These are phyloP conservation scores for Nephotettix cincticeps DNA, from an alignment of 1,140 invertebrate species.

Conservation along the genomic window DNA sequence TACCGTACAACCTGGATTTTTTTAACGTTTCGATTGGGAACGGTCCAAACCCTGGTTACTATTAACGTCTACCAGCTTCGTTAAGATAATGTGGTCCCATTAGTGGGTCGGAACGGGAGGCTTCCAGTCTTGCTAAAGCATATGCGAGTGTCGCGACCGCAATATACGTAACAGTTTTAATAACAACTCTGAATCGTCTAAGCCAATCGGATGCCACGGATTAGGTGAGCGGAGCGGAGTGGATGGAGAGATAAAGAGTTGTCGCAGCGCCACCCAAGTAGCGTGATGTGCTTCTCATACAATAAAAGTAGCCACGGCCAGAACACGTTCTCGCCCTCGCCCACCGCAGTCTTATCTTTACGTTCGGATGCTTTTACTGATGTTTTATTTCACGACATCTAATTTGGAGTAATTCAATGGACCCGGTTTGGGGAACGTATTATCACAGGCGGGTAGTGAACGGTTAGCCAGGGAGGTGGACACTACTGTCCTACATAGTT, in stretches of 20 bases:
- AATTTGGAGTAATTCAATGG: conserved; percentile 23
- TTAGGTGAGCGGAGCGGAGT: not conserved
- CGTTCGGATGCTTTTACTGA: conserved; percentile 20
- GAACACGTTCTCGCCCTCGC: not conserved
- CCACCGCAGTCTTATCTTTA: conserved; percentile 2
- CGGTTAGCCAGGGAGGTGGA: not conserved
- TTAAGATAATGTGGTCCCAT: too few species aligned
- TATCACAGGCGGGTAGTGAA: not conserved
- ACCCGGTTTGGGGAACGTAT: not conserved
- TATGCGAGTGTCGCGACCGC: too few species aligned
- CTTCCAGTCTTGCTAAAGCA: too few species aligned
- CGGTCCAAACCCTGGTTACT: too few species aligned
- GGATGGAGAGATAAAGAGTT: not conserved
- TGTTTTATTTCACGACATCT: conserved; percentile 23
- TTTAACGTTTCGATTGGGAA: too few species aligned
- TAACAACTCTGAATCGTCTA: too few species aligned
- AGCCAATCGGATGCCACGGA: too few species aligned
- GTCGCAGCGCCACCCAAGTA: conserved; percentile 7
- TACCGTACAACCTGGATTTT: too few species aligned
- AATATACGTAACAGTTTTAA: too few species aligned
- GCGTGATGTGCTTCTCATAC: not conserved
- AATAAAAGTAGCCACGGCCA: not conserved
- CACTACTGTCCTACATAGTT: not conserved
- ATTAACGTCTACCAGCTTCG: too few species aligned
- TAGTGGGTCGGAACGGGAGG: too few species aligned